Evolutionary conservation across 2,888 invertebrate genomes (phyloP).

Genomic region (Mythimna vitellina): DNA sequence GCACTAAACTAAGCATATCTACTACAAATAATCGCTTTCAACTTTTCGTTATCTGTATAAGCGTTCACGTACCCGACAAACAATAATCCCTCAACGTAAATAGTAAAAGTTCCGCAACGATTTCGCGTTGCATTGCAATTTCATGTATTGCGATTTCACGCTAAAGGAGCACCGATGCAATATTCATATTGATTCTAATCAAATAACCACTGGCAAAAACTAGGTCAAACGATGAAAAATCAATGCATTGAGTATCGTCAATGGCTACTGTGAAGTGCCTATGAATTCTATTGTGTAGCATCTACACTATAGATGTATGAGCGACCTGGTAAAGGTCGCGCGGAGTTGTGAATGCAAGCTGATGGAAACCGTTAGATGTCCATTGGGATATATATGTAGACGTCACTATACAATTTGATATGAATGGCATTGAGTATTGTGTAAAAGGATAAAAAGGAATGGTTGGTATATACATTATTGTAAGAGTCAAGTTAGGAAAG

Average conservation of each 20-base stretch:
- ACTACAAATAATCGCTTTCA: background rate
- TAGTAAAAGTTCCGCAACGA: slow-evolving; percentile 20
- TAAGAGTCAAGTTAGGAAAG: background rate
- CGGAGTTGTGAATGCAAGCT: slow-evolving; percentile 28
- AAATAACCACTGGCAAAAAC: slow-evolving; percentile 54
- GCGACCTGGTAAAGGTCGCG: slow-evolving; percentile 34
- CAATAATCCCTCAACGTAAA: slow-evolving; percentile 31
- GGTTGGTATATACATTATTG: background rate
- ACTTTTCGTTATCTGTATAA: background rate
- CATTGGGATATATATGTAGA: background rate
- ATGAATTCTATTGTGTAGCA: slow-evolving; percentile 44
- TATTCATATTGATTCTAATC: slow-evolving; percentile 51
- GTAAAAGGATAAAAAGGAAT: background rate
- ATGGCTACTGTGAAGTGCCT: slow-evolving; percentile 19
- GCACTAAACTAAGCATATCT: background rate
- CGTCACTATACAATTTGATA: slow-evolving; percentile 12
- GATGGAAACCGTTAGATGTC: slow-evolving; percentile 8
- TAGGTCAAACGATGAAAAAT: slow-evolving; percentile 58
- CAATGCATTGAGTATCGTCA: slow-evolving; percentile 44
- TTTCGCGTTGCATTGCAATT: slow-evolving; percentile 34
- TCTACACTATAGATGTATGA: slow-evolving; percentile 8
- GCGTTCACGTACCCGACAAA: slow-evolving; percentile 22
- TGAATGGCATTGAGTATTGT: background rate
- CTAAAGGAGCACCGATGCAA: slow-evolving; percentile 35
- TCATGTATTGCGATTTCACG: slow-evolving; percentile 36